Evolutionary conservation across 2,797 vertebrate species (phyloP).

Genomic region (Atherinosoma microstoma): DNA sequence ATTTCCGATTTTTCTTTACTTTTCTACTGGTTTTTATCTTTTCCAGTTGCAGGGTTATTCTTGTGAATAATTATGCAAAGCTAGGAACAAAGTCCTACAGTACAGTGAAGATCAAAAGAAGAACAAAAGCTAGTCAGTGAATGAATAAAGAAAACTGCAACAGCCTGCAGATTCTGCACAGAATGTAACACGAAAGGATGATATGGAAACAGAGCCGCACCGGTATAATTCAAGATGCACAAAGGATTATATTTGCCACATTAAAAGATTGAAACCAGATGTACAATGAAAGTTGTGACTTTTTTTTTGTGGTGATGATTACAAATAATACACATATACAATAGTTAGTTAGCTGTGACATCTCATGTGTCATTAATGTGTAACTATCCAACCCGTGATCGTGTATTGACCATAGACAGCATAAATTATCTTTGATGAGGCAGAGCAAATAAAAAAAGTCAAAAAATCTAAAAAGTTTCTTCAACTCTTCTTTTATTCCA

Average conservation of each 20-base stretch:
- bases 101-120: slow-evolving; percentile 47
- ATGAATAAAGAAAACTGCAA: not conserved
- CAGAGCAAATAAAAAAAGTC: too few relatives aligned
- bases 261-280: slow-evolving; percentile 2
- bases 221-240: not conserved
- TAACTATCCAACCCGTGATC: not conserved
- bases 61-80: slow-evolving; percentile 37
- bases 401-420: not conserved
- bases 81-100: slow-evolving; percentile 26
- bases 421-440: not conserved
- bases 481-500: too few relatives aligned
- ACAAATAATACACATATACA: not conserved
- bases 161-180: slow-evolving; percentile 32
- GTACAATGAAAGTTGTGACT: not conserved
- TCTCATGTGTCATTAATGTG: not conserved
- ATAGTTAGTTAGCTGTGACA: not conserved
- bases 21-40: slow-evolving; percentile 4
- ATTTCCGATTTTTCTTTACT: not conserved
- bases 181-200: slow-evolving; percentile 16
- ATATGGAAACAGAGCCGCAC: not conserved
- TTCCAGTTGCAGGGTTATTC: slow-evolving; percentile 11
- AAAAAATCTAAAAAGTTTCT: too few relatives aligned
- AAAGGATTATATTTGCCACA: not conserved
- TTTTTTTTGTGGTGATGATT: not conserved
- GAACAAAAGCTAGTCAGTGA: slow-evolving; percentile 16